Conservation (phyloP, 2,888 invertebrate genomes). For the Camptogramma bilineatum region DNA sequence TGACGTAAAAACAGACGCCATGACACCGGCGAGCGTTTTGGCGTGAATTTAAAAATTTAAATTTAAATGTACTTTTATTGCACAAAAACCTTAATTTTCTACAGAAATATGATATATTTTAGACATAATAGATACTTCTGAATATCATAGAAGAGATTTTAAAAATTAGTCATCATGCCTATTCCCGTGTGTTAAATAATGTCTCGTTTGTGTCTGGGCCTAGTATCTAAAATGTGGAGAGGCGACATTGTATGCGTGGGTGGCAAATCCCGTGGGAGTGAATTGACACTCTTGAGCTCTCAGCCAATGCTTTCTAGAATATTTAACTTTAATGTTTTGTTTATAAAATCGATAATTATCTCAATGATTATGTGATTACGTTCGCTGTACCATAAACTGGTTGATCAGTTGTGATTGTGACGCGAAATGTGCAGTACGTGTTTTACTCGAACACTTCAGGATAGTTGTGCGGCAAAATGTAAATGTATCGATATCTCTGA, state of each 20-base stretch:
- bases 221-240: constrained; percentile 2
- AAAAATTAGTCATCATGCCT: too few relatives aligned
- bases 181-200: too few relatives aligned
- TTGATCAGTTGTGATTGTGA: constrained; percentile 64
- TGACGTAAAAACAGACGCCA: too few relatives aligned
- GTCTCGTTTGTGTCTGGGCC: neutral
- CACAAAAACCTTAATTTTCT: too few relatives aligned
- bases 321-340: constrained; percentile 35
- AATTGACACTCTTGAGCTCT: constrained; percentile 12
- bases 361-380: constrained; percentile 57
- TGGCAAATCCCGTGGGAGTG: constrained; percentile 10
- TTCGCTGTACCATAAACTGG: constrained; percentile 22
- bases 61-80: too few relatives aligned
- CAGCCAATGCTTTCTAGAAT: constrained; percentile 11
- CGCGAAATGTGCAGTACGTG: constrained; percentile 44
- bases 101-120: too few relatives aligned
- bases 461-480: constrained; percentile 10
- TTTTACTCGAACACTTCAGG: constrained; percentile 26
- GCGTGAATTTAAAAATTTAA: too few relatives aligned
- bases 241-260: constrained; percentile 17
- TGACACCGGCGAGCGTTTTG: too few relatives aligned
- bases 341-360: constrained; percentile 53
- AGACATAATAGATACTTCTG: too few relatives aligned
- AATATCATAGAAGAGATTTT: too few relatives aligned
- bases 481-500: constrained; percentile 27